A percentile compares a stretch with the other conserved stretches of the same genome.
These are phyloP conservation scores for Sinosuthora webbiana DNA, from an alignment of 2,113 vertebrate species.

Conservation along the genomic window DNA sequence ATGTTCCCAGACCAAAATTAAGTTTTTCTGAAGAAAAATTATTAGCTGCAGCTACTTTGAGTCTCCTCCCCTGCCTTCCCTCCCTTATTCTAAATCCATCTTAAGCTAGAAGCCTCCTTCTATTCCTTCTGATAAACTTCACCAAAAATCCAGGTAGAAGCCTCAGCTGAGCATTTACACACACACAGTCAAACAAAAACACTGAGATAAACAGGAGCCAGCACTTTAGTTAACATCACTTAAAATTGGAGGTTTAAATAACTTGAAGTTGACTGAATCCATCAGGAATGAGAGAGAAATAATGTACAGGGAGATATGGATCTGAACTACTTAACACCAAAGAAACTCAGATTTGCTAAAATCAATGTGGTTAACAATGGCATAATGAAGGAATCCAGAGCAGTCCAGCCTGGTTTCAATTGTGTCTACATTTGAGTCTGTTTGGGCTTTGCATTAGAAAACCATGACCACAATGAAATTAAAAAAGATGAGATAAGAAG, in stretches of 20 bases:
- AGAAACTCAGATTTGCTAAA: background rate
- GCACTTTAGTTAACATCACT: background rate
- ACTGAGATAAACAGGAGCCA: background rate
- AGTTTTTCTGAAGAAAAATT: background rate
- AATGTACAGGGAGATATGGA: background rate
- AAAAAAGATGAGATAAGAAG: background rate
- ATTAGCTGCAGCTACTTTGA: background rate
- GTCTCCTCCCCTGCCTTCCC: background rate
- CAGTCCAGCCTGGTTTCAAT: background rate
- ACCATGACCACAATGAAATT: background rate
- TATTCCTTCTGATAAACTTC: background rate
- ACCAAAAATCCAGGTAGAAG: background rate
- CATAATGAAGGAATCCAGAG: background rate
- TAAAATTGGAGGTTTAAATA: background rate
- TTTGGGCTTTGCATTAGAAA: background rate
- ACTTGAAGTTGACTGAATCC: background rate
- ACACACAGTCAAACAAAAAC: background rate
- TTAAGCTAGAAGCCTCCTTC: background rate
- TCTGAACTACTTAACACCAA: background rate
- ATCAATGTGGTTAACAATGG: fast-evolving
- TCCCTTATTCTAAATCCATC: background rate
- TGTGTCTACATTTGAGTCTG: too few relatives aligned
- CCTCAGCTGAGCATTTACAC: background rate
- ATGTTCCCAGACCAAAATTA: background rate
- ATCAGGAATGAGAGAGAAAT: background rate